Base-by-base conservation (phyloP, 1,140 invertebrate species). In the Drosophila cardini region DNA sequence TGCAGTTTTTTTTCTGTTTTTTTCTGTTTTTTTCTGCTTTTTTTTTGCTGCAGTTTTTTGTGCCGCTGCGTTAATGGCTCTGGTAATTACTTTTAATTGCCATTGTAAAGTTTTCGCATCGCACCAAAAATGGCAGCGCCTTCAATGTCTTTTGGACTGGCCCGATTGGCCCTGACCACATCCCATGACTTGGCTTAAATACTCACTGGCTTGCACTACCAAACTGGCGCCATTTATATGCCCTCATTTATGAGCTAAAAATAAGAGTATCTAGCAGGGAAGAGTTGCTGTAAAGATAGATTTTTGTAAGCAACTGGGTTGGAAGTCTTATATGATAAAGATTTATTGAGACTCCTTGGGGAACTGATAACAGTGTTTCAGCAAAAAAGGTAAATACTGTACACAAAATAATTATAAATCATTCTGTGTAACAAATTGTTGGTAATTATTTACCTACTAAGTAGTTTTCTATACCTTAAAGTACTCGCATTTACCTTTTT, bases 61-160 rank as follows among this genome's bases (percentile, higher is more conserved):
- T 46, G 62, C 56, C 50, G 61, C 78, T 87, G 84, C 84, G 83
- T 89, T 87, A 87, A 87, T 89, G 83, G 76, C 67, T 76, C 55
- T 73, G 79, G 83, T 87, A 87, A 87, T 87, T 87, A 89, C 83
- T 89, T 87, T 87, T 87, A 87, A 87, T 87, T 89, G 84, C 72
- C 83, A 73, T 84, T 87, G 83, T 87, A 87, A 87, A 87, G 84
- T 89, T 89, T 86, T 87, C 76, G 84, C 84, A 83, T 79, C 76
- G 84, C 76, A 68, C 84, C 83, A 70, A 87, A 87, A 87, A 89
- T 83, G 83, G 83, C 69, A 74, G 77, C 73, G 64, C 46, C 67
- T 57, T 70, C 65, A 56, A 57, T 63, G 43, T 55, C 73, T 76
- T 73, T 72, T 21, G 30, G 13, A 21, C 38, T 38, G 9, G 46